Percentiles rank a stretch among this genome's conserved stretches.
Evolutionary conservation across 2,888 invertebrate genomes (phyloP).

Genomic region (Resseliella maxima): DNA sequence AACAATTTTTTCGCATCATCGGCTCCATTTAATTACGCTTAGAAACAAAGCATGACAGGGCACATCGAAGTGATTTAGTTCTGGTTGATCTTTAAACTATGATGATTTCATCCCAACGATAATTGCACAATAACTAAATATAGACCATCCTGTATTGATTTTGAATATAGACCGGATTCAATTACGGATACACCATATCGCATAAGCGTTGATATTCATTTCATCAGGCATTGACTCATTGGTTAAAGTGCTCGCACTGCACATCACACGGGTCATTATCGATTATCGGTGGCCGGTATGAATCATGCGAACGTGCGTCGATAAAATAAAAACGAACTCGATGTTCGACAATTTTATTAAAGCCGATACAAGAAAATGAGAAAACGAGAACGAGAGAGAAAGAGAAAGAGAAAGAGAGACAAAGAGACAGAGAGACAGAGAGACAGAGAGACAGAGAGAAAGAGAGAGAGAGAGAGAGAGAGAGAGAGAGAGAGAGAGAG

Average conservation of each 20-base stretch:
- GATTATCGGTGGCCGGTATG: background rate
- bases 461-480: no score
- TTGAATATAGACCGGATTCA: no score
- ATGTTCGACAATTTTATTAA: no score
- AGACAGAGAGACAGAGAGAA: no score
- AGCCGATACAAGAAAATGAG: no score
- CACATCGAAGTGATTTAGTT: background rate
- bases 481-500: no score
- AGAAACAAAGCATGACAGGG: slow-evolving; percentile 1
- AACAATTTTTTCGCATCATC: background rate
- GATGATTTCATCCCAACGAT: background rate
- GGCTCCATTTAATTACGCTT: background rate
- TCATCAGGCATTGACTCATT: no score
- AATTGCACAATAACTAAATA: background rate
- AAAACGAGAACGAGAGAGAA: no score
- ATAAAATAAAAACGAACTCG: background rate
- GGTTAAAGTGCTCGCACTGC: background rate
- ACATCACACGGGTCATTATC: background rate
- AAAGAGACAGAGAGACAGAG: no score
- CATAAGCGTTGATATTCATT: no score
- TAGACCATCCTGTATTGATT: background rate
- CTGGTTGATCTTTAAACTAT: slow-evolving; percentile 24
- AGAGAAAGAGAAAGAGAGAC: no score
- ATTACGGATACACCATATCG: no score
- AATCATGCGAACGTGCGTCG: background rate